Percentiles rank a stretch among this genome's conserved stretches.
Conservation (phyloP, 2,113 vertebrate species). For the Chaenocephalus aceratus region DNA sequence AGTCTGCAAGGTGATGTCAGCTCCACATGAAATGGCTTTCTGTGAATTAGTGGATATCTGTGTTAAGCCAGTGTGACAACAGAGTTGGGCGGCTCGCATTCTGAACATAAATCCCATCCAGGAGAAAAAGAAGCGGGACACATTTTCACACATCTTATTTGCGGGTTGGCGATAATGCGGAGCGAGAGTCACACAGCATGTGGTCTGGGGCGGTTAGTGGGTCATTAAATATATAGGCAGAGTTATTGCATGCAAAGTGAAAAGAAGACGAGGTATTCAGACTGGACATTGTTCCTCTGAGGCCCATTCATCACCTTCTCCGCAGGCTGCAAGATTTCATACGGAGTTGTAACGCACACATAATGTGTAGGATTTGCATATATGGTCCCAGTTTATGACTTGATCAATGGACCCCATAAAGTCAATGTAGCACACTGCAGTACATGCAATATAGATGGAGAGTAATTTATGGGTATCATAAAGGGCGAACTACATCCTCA, state of each 20-base stretch:
- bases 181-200: conserved; percentile 4
- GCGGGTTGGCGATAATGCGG: background rate
- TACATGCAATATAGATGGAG: conserved; percentile 51
- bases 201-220: background rate
- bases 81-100: background rate
- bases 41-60: conserved; percentile 9
- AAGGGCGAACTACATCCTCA: conserved; percentile 19
- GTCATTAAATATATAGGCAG: conserved; percentile 28
- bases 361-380: conserved; percentile 43
- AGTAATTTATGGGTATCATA: conserved; percentile 59
- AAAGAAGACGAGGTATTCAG: conserved; percentile 10
- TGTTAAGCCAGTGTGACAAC: conserved; percentile 2
- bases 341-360: conserved; percentile 22
- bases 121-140: background rate
- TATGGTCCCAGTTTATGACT: conserved; percentile 45
- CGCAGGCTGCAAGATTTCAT: conserved; percentile 21
- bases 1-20: background rate
- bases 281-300: background rate
- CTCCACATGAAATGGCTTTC: conserved; percentile 7
- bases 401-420: conserved; percentile 60
- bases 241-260: conserved; percentile 2
- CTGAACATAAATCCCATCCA: background rate
- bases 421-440: conserved; percentile 5
- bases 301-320: conserved; percentile 40
- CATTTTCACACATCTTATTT: conserved; percentile 8